Conservation (phyloP, 2,888 invertebrate species). For the Heliconius cydno region DNA sequence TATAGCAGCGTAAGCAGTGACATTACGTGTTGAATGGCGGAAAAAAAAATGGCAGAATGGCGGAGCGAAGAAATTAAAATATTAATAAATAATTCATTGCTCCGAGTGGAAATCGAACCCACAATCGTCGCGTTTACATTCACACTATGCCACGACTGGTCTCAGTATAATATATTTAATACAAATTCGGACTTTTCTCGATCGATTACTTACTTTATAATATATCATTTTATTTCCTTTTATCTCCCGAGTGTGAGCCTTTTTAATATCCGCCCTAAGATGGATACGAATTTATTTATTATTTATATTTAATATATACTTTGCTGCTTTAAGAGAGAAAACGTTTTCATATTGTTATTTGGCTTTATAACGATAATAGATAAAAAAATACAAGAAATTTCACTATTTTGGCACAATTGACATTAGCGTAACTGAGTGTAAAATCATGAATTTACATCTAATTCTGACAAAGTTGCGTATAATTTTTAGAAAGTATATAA, state of each 20-base stretch:
- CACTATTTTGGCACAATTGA: not conserved
- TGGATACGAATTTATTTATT: conserved; percentile 38
- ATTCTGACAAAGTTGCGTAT: not conserved
- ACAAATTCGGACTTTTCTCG: conserved; percentile 12
- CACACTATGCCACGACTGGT: too few species aligned
- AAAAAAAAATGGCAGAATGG: too few species aligned
- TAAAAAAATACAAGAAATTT: not conserved
- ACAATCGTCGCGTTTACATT: too few species aligned
- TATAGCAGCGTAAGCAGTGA: not conserved
- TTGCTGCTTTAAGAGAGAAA: not conserved
- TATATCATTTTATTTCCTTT: conserved; percentile 34
- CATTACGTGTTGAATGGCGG: not conserved
- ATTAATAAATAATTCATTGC: too few species aligned
- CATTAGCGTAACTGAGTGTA: too few species aligned
- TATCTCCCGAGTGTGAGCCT: conserved; percentile 34
- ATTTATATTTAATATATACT: conserved; percentile 29
- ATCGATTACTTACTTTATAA: conserved; percentile 21
- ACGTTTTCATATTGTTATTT: not conserved
- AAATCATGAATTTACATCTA: not conserved
- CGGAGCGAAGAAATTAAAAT: too few species aligned
- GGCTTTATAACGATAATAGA: not conserved
- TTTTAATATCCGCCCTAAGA: conserved; percentile 43
- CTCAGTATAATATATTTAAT: not conserved
- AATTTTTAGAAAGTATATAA: too few species aligned
- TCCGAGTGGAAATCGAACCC: not conserved